Percentiles rank a stretch among this genome's conserved stretches.
Conservation (phyloP, 2,113 vertebrate species). For the Pleuronectes platessa region DNA sequence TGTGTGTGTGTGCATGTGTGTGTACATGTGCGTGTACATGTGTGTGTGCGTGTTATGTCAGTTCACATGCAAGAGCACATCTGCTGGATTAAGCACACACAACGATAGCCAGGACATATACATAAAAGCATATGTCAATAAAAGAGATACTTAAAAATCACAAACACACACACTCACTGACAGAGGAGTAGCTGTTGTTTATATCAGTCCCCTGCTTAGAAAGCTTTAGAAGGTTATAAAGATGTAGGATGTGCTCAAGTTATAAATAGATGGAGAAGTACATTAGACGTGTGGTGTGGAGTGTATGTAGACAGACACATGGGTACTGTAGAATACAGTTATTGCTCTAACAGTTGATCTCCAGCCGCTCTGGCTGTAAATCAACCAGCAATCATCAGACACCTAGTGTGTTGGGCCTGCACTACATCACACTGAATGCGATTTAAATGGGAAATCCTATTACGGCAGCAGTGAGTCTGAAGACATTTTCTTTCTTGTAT, state of each 20-base stretch:
- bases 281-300: neutral
- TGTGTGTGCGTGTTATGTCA: neutral
- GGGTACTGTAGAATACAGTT: conserved; percentile 27
- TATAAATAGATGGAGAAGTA: conserved; percentile 25
- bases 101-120: neutral
- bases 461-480: neutral
- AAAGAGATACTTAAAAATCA: neutral
- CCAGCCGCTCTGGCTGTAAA: conserved; percentile 34
- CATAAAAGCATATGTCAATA: neutral
- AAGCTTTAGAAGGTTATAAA: neutral
- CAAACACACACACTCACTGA: neutral
- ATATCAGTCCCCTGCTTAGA: conserved; percentile 13
- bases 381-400: conserved; percentile 30
- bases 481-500: neutral
- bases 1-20: conserved; percentile 5
- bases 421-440: neutral
- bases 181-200: conserved; percentile 5
- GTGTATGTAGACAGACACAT: neutral
- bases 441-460: conserved; percentile 6
- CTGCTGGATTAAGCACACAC: conserved; percentile 1
- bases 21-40: neutral
- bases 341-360: conserved; percentile 35
- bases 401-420: conserved; percentile 12
- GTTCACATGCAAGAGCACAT: conserved; percentile 14
- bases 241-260: conserved; percentile 13